phyloP scores from a whole-genome alignment of 1,140 invertebrate genomes.

The honey bee (Apis mellifera) region DNA sequence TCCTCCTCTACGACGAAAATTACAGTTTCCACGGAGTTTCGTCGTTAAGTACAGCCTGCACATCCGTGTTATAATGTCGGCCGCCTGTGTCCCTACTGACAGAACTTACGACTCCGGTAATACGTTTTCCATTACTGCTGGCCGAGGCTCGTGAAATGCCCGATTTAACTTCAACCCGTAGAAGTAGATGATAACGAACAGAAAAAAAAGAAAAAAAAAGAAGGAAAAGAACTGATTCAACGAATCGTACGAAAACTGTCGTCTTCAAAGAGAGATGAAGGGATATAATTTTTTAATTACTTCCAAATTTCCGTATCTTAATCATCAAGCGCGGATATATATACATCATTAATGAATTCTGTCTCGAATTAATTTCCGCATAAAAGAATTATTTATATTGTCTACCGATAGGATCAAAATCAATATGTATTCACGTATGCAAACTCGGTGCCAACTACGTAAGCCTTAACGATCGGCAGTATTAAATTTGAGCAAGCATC shows the following conservation, averaged over 20 bases:
- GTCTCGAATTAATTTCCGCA: too few relatives aligned
- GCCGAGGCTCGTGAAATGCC: conserved; percentile 45
- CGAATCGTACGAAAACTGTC: neutral
- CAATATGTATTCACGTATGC: too few relatives aligned
- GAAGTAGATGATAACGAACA: conserved; percentile 22
- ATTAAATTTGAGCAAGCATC: too few relatives aligned
- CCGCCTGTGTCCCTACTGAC: conserved; percentile 61
- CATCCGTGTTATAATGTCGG: conserved; percentile 77
- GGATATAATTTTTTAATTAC: neutral
- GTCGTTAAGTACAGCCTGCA: conserved; percentile 80
- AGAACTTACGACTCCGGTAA: conserved; percentile 73
- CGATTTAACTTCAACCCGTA: conserved; percentile 50
- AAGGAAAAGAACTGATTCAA: neutral
- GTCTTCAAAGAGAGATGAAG: neutral
- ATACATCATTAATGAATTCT: too few relatives aligned
- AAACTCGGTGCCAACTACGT: too few relatives aligned
- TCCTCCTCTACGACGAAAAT: conserved; percentile 71
- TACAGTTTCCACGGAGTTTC: conserved; percentile 78
- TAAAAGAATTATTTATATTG: too few relatives aligned
- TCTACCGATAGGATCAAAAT: too few relatives aligned
- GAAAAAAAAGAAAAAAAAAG: neutral
- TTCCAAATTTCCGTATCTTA: too few relatives aligned
- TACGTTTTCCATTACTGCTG: conserved; percentile 76
- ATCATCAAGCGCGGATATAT: too few relatives aligned
- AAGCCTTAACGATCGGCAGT: too few relatives aligned